A percentile compares a stretch with the other conserved stretches of the same genome.
These are phyloP conservation scores for Sarotherodon lohbergeri DNA, from an alignment of 2,113 vertebrate genomes.

Conservation along the genomic window DNA sequence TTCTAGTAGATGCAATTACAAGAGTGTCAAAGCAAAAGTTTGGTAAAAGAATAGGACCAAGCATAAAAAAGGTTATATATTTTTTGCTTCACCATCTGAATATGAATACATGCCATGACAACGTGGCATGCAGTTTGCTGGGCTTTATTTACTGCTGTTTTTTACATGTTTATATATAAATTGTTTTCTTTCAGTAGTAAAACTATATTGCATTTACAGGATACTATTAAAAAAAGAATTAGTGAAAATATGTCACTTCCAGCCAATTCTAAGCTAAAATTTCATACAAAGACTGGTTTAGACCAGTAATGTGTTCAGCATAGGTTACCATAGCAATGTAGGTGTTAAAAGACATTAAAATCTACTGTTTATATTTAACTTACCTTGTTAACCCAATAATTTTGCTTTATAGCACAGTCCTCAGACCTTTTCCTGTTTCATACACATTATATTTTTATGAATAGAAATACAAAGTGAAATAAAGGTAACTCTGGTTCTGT, in stretches of 20 bases:
- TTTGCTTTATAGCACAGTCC: rapidly evolving
- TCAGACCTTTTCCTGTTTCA: neutral
- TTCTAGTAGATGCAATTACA: neutral
- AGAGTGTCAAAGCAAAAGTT: rapidly evolving
- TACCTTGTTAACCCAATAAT: neutral
- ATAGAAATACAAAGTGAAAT: neutral
- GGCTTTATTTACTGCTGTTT: neutral
- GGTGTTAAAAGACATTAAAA: neutral
- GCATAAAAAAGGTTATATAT: neutral
- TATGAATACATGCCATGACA: neutral
- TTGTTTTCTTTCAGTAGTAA: neutral
- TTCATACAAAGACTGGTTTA: neutral
- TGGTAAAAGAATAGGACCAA: neutral
- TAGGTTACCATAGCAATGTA: neutral
- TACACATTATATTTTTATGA: neutral
- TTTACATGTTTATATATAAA: neutral
- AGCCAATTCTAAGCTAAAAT: neutral
- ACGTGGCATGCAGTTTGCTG: neutral
- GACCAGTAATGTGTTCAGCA: neutral
- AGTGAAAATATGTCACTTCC: neutral
- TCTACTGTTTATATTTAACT: rapidly evolving
- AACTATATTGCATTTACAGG: neutral
- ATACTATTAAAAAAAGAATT: neutral
- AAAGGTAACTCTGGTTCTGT: rapidly evolving
- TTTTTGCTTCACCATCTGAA: neutral